Base-by-base conservation (phyloP, 2,113 vertebrate genomes). In the Syngnathus scovelli region DNA sequence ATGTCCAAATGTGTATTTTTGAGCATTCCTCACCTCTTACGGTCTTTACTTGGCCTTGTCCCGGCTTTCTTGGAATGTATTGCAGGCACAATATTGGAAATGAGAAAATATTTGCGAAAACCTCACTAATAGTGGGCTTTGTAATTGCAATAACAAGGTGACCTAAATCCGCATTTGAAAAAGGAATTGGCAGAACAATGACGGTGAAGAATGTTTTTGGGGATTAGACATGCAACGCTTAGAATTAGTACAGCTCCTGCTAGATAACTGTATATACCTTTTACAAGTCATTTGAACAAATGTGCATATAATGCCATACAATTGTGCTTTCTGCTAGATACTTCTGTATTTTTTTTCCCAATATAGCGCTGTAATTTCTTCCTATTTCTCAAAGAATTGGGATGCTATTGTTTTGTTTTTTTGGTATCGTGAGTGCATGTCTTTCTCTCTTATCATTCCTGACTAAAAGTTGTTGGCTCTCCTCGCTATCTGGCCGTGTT, bases 361-460 rank as follows among this genome's bases (percentile, higher is more conserved):
- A 9, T 38, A 10, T 21, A 68, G 74, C 63, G 7, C 21, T 64
- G n/a, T 36, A 0, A 9, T 67, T 74, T 63, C 33, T 49, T 60
- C 48, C 67, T 66, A 27, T 55, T 65, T 63, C 54, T 63, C 63
- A 68, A 66, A 68, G 63, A 67, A 60, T 6, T 3, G 54, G 69
- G 43, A 64, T 72, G 67, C 71, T 21, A 12, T 72, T 75, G 18
- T 77, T 3, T 55, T 72, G 71, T 12, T 77, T 3, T 55, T 71
- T 23, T 55, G 39, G 6, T 55, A 62, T 63, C 62, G n/a, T 43
- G 77, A 75, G 69, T 51, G 27, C 75, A 60, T 66, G 70, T 70
- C 69, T 77, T 65, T 75, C 49, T 75, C 72, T n/a, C 3, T 0
- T 70, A 74, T 72, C 75, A 18, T 69, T 70, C 65, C 54, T 71